A percentile compares a stretch with the other conserved stretches of the same genome.
These are phyloP conservation scores for Caenorhabditis inopinata DNA, from an alignment of 1,140 invertebrate genomes.

Conservation along the genomic window DNA sequence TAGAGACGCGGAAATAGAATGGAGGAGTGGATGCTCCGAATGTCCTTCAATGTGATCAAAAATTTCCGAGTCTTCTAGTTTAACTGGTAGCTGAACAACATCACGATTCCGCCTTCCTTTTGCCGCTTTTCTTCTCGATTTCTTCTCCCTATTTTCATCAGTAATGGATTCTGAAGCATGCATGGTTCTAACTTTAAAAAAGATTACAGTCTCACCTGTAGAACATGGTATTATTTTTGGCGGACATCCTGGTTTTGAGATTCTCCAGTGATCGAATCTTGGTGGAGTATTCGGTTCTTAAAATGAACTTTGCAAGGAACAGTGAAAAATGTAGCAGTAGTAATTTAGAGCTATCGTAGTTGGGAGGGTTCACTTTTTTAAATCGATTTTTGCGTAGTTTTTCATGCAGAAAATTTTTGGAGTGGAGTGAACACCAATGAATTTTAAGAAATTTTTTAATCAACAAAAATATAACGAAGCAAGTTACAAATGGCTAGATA, in stretches of 20 bases:
- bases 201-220: background rate
- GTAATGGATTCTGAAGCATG: background rate
- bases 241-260: background rate
- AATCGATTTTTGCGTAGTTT: too few relatives aligned
- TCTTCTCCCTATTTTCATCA: background rate
- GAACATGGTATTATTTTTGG: conserved; percentile 1
- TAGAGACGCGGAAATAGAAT: background rate
- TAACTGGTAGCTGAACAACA: background rate
- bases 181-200: background rate
- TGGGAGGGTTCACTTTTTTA: too few relatives aligned
- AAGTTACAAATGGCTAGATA: too few relatives aligned
- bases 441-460: too few relatives aligned
- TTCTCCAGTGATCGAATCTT: background rate
- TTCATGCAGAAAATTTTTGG: too few relatives aligned
- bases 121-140: background rate
- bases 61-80: background rate
- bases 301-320: background rate
- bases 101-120: background rate
- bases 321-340: too few relatives aligned
- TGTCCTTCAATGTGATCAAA: background rate
- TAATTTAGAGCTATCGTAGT: too few relatives aligned
- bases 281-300: background rate
- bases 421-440: too few relatives aligned
- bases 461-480: too few relatives aligned
- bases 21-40: background rate